Percentiles rank a stretch among this genome's conserved stretches.
Conservation (phyloP, 2,888 invertebrate genomes). For the Stramonita haemastoma region DNA sequence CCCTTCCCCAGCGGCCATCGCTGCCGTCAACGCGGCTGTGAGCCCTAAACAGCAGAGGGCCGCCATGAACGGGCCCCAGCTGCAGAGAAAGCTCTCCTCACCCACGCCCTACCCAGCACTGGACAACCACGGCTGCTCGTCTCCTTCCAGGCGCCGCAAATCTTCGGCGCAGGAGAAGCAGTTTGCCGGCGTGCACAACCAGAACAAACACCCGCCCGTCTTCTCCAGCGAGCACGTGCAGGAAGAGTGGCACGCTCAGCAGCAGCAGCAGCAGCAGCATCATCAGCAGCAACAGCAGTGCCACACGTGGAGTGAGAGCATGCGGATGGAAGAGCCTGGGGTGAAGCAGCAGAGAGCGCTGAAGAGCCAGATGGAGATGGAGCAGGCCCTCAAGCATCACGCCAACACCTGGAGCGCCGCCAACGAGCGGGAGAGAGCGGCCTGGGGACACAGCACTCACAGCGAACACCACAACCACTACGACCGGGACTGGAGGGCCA, state of each 20-base stretch:
- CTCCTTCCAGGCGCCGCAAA: constrained; percentile 10
- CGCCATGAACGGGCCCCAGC: neutral
- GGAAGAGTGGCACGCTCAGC: constrained; percentile 30
- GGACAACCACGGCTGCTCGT: neutral
- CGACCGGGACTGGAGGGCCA: constrained; percentile 30
- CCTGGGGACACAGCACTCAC: constrained; percentile 6
- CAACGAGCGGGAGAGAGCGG: constrained; percentile 22
- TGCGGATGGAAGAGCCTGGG: neutral
- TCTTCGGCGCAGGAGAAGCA: constrained; percentile 34
- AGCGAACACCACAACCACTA: constrained; percentile 23
- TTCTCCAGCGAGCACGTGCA: constrained; percentile 36
- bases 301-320: constrained; percentile 33
- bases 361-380: constrained; percentile 29
- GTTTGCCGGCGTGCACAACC: constrained; percentile 44
- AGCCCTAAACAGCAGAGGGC: constrained; percentile 38
- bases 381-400: constrained; percentile 2
- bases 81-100: constrained; percentile 11
- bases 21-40: constrained; percentile 37
- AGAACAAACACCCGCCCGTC: constrained; percentile 39
- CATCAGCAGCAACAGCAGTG: neutral
- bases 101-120: constrained; percentile 25
- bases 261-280: constrained; percentile 6
- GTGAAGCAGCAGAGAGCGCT: constrained; percentile 25
- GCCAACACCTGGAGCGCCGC: constrained; percentile 27
- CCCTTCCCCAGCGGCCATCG: constrained; percentile 37